A percentile compares a stretch with the other conserved stretches of the same genome.
phyloP scores from a whole-genome alignment of 2,113 vertebrate genomes.

The Helogale parvula region DNA sequence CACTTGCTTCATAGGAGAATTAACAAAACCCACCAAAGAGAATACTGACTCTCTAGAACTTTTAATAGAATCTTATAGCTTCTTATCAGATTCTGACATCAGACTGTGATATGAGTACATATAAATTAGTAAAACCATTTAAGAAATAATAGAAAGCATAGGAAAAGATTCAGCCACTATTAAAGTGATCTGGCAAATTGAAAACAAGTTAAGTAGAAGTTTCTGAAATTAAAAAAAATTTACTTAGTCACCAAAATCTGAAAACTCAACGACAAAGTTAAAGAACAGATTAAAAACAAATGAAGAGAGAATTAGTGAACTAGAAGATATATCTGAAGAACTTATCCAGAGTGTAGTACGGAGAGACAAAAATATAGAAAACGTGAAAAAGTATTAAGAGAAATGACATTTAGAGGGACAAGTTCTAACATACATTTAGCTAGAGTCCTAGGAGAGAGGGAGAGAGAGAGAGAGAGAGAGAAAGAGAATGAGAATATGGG shows the following conservation, averaged over 20 bases:
- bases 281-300: not conserved
- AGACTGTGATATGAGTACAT: not conserved
- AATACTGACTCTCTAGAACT: not conserved
- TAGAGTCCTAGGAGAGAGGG: not conserved
- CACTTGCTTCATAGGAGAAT: not conserved
- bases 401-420: not conserved
- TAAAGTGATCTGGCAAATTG: not conserved
- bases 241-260: not conserved
- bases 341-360: not conserved
- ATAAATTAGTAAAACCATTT: not conserved
- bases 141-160: not conserved
- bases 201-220: conserved; percentile 23
- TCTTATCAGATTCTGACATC: not conserved
- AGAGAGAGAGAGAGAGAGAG: not conserved
- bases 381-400: not conserved
- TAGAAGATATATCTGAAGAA: not conserved
- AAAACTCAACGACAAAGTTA: not conserved
- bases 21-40: not conserved
- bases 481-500: not conserved
- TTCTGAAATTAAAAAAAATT: not conserved
- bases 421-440: not conserved
- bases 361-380: not conserved
- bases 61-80: not conserved
- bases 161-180: not conserved
- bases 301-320: conserved; percentile 18